These are phyloP conservation scores for Cataglyphis livida DNA, from an alignment of 2,888 invertebrate species.

Conservation along the genomic window DNA sequence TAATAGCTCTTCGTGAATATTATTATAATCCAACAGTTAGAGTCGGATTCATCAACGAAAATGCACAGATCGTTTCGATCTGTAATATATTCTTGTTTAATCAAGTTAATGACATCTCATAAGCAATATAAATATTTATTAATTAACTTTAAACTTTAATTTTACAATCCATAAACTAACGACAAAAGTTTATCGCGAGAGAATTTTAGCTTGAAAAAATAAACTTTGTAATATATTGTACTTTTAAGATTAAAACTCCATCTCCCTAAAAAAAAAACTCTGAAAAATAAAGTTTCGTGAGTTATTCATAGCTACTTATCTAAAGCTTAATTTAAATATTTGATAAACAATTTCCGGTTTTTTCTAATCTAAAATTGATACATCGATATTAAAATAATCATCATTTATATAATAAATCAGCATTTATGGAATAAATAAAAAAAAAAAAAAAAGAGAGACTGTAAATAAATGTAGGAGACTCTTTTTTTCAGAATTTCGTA, in stretches of 20 bases:
- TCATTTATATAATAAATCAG: neutral
- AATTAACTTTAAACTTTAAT: conserved; percentile 14
- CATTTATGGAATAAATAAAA: neutral
- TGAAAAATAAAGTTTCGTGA: neutral
- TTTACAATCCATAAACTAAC: neutral
- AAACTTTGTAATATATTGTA: neutral
- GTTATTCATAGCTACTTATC: neutral
- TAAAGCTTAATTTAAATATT: neutral
- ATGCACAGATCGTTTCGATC: neutral
- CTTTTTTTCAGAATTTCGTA: neutral
- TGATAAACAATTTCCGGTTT: neutral
- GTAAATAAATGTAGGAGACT: neutral
- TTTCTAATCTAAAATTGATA: conserved; percentile 3
- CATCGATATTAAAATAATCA: neutral
- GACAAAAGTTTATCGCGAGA: neutral
- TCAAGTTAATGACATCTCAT: neutral
- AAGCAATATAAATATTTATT: neutral
- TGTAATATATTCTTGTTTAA: neutral
- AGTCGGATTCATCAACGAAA: neutral
- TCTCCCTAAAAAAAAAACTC: neutral
- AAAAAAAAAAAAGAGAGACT: neutral
- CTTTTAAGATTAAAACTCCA: neutral
- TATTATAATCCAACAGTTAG: conserved; percentile 23
- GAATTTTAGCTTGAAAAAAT: neutral
- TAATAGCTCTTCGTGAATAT: neutral